Conservation (phyloP, 2,888 invertebrate genomes). For the Diarsia rubi region DNA sequence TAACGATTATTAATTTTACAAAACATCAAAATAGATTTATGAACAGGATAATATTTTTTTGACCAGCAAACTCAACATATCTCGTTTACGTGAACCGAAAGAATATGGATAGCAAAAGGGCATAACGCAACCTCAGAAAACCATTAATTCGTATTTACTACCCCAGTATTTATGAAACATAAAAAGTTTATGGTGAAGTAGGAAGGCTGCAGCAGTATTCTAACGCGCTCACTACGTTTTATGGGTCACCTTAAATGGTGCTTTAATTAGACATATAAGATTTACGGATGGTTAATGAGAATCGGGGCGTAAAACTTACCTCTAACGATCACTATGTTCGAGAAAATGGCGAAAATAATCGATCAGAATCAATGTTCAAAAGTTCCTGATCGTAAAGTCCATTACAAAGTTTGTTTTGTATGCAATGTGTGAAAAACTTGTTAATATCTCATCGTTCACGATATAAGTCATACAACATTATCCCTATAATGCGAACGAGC, state of each 20-base stretch:
- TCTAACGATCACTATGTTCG: slow-evolving; percentile 4
- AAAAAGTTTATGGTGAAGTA: slow-evolving; percentile 87
- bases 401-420: slow-evolving; percentile 26
- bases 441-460: slow-evolving; percentile 21
- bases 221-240: slow-evolving; percentile 76
- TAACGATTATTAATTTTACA: slow-evolving; percentile 67
- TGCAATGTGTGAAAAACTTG: slow-evolving; percentile 6
- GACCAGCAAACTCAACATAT: slow-evolving; percentile 73
- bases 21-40: slow-evolving; percentile 74
- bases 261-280: slow-evolving; percentile 78
- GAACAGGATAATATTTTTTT: slow-evolving; percentile 67
- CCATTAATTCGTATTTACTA: slow-evolving; percentile 89
- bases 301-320: slow-evolving; percentile 4
- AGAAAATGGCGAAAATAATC: slow-evolving; percentile 14
- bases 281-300: slow-evolving; percentile 61
- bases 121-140: slow-evolving; percentile 81
- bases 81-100: slow-evolving; percentile 77
- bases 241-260: slow-evolving; percentile 85
- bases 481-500: slow-evolving; percentile 11
- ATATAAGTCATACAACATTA: slow-evolving; percentile 33
- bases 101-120: slow-evolving; percentile 78
- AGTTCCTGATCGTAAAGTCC: not conserved
- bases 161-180: slow-evolving; percentile 88
- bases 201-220: slow-evolving; percentile 84
- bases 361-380: slow-evolving; percentile 27